phyloP scores from a whole-genome alignment of 2,797 vertebrate species.

The Platyrinchus mystaceus region DNA sequence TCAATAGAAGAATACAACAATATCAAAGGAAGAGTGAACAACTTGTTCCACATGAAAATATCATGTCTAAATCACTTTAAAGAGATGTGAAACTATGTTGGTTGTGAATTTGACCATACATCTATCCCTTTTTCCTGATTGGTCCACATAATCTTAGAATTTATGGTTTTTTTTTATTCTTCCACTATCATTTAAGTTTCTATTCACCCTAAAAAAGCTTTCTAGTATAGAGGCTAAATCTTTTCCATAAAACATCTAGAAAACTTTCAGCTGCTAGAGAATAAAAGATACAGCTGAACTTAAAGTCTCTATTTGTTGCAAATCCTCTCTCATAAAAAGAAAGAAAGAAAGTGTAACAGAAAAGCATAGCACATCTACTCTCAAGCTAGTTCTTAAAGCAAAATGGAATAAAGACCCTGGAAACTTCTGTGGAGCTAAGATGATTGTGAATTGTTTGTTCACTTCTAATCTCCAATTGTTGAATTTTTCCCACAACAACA shows the following conservation, averaged over 20 bases:
- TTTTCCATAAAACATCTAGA: not conserved
- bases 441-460: not conserved
- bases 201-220: not conserved
- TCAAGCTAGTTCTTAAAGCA: not conserved
- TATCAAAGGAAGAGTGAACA: fast-evolving
- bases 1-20: not conserved
- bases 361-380: not conserved
- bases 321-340: not conserved
- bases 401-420: not conserved
- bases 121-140: not conserved
- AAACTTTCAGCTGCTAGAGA: not conserved
- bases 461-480: not conserved
- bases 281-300: not conserved
- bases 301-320: not conserved
- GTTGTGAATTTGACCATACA: not conserved
- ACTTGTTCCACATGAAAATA: not conserved
- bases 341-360: not conserved
- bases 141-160: not conserved
- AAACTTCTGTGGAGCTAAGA: not conserved
- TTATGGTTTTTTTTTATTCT: not conserved
- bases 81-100: not conserved
- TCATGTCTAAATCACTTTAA: not conserved
- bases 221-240: not conserved
- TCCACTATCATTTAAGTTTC: not conserved
- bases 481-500: not conserved